Conservation (phyloP, 2,888 invertebrate species). For the Eupithecia tripunctaria region DNA sequence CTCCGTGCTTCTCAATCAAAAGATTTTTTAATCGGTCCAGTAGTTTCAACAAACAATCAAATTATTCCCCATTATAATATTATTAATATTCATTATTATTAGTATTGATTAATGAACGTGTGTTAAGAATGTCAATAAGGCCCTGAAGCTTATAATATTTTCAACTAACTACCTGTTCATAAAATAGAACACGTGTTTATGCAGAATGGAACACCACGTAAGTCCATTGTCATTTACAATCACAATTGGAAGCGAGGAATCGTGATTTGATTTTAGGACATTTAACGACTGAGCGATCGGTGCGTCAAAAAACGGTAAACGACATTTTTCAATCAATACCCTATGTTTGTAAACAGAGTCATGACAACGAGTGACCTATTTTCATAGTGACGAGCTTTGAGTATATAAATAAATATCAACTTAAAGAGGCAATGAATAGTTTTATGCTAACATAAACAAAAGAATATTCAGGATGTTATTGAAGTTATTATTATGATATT, state of each 20-base stretch:
- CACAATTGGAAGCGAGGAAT: slow-evolving; percentile 16
- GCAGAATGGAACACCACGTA: not conserved
- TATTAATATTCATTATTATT: too few species aligned
- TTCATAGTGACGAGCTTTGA: not conserved
- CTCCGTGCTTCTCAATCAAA: too few species aligned
- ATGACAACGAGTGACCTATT: slow-evolving; percentile 20
- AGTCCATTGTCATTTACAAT: not conserved
- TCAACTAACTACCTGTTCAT: not conserved
- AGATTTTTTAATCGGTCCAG: too few species aligned
- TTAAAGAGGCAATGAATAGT: not conserved
- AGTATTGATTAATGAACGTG: too few species aligned
- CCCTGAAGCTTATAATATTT: not conserved
- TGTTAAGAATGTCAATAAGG: not conserved
- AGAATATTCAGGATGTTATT: not conserved
- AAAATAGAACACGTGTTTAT: not conserved
- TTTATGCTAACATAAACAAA: not conserved
- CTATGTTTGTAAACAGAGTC: slow-evolving; percentile 21
- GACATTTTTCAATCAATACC: not conserved
- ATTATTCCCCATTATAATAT: too few species aligned
- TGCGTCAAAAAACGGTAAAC: slow-evolving; percentile 9
- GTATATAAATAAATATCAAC: not conserved
- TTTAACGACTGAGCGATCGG: slow-evolving; percentile 2
- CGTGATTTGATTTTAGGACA: slow-evolving; percentile 27
- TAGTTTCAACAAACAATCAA: too few species aligned
- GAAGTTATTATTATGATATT: not conserved